These are phyloP conservation scores for Meteorus colon DNA, from an alignment of 2,888 invertebrate species.

Conservation along the genomic window DNA sequence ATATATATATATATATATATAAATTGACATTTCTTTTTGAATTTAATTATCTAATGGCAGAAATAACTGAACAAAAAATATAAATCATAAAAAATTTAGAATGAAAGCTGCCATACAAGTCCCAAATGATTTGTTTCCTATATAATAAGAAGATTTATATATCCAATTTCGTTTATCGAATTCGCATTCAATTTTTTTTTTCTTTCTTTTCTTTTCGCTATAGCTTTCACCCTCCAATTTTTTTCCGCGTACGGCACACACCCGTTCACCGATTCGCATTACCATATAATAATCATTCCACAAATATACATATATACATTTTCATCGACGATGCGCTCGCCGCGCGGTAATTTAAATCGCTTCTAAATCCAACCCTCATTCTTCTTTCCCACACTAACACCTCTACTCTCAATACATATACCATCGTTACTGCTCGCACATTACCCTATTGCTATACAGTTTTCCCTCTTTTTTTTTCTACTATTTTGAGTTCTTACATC, in stretches of 20 bases:
- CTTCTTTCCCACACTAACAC: background rate
- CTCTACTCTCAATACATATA: background rate
- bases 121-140: background rate
- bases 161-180: background rate
- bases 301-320: background rate
- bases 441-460: background rate
- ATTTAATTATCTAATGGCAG: too few relatives aligned
- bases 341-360: slow-evolving; percentile 14
- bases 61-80: background rate
- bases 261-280: background rate
- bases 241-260: background rate
- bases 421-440: background rate
- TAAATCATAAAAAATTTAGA: background rate
- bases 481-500: background rate
- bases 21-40: too few relatives aligned
- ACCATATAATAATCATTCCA: slow-evolving; percentile 2
- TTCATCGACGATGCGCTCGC: background rate
- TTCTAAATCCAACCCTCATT: slow-evolving; percentile 3
- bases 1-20: too few relatives aligned
- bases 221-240: background rate
- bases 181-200: background rate
- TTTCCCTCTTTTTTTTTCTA: background rate
- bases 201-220: background rate
- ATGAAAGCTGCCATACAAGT: background rate
- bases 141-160: background rate